Evolutionary conservation across 2,888 invertebrate species (phyloP).

Genomic region (Helicoverpa assulta): DNA sequence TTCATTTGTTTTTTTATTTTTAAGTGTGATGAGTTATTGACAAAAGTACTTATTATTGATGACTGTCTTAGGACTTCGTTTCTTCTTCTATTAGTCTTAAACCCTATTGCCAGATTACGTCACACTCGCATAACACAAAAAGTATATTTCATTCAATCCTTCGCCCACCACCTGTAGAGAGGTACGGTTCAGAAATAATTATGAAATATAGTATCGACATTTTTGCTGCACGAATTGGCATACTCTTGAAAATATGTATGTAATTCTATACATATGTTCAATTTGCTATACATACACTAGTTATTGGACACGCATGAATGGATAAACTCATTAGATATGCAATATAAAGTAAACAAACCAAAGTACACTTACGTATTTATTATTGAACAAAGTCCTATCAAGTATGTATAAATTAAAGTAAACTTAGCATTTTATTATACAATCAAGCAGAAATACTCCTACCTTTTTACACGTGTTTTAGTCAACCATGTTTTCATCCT

Average conservation of each 20-base stretch:
- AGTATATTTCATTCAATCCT: too few relatives aligned
- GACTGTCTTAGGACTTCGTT: too few relatives aligned
- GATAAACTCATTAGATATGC: conserved; percentile 1
- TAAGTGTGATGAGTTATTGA: neutral
- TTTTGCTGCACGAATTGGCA: too few relatives aligned
- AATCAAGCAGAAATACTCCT: neutral
- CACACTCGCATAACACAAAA: too few relatives aligned
- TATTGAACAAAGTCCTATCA: conserved; percentile 3
- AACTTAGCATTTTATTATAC: conserved; percentile 19
- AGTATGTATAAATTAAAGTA: conserved; percentile 16
- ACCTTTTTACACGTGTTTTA: neutral
- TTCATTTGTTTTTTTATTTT: neutral
- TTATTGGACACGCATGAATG: neutral
- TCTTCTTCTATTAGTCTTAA: too few relatives aligned
- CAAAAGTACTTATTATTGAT: too few relatives aligned
- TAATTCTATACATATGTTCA: too few relatives aligned
- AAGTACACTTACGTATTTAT: conserved; percentile 26
- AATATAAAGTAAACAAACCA: conserved; percentile 12
- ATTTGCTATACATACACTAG: neutral
- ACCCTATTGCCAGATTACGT: too few relatives aligned
- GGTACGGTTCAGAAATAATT: too few relatives aligned
- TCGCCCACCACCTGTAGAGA: too few relatives aligned
- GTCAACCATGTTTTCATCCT: neutral
- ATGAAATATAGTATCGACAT: too few relatives aligned
- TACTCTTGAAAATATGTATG: too few relatives aligned